Evolutionary conservation across 2,888 invertebrate species (phyloP), one percentile per base, ranked within the genome.

Genomic region (Dasysyrphus albostriatus): DNA sequence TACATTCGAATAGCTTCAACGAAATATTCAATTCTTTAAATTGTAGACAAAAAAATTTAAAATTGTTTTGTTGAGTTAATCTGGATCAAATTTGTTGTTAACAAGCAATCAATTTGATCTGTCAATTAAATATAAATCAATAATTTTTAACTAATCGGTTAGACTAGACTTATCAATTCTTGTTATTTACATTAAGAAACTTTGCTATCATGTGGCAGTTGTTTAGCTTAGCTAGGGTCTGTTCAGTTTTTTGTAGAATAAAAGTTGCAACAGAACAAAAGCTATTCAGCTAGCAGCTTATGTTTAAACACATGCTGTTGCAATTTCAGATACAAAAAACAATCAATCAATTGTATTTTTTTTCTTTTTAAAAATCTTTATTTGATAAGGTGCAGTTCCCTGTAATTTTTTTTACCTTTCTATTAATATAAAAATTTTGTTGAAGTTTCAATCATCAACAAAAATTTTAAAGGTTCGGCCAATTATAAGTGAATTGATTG

Each of bases 381-480:
- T 61, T 61, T 61, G 14, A 7, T 29, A 19, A 59, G 59, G 39
- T 59, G 59, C 59, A 37, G 19, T 39, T 32, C 32, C 2, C 5
- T 32, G 32, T 32, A 4, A 32, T 32, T 32, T 24, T 24, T 24
- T 24, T 24, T 24, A 24, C 1, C 24, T 24, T 24, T 24, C 24
- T 24, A 24, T 24, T 24, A 24, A 24, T 24, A 24, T 24, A 24
- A 24, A 24, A 24, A 24, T 24, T 2, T 2, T 2, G 3, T 32
- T 39, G 10, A 34, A 58, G 42, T 42, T 42, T 14, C 1, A 5
- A 14, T 5, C 10, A 42, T 5, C n/a, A 42, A 42, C 1, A 42
- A 5, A 42, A 16, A 47, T 47, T 47, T 4, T 24, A 10, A 49
- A 47, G 9, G 19, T 49, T 14, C 32, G 7, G 6, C 32, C 7